Evolutionary conservation across 2,888 invertebrate species (phyloP).

Genomic region (Drepanosiphum platanoidis): DNA sequence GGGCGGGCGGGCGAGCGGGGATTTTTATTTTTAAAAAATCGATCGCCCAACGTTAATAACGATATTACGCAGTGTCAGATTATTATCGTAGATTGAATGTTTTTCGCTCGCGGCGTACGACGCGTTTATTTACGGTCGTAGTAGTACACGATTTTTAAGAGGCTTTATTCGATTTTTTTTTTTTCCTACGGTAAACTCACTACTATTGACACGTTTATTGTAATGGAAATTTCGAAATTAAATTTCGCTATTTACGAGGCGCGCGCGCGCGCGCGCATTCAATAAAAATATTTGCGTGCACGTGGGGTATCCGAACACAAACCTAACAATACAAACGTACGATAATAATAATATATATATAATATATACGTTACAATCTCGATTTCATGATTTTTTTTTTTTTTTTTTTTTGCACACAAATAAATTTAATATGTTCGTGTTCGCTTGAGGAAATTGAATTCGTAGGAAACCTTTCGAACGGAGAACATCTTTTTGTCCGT

Average conservation of each 20-base stretch:
- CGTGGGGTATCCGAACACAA: constrained; percentile 13
- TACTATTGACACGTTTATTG: background rate
- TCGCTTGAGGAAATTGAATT: constrained; percentile 40
- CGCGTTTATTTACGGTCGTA: background rate
- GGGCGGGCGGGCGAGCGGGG: no score
- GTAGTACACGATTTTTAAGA: background rate
- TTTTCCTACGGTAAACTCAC: background rate
- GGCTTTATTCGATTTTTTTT: background rate
- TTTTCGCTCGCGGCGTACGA: background rate
- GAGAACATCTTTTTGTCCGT: constrained; percentile 24
- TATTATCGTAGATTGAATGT: background rate
- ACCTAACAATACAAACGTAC: constrained; percentile 27
- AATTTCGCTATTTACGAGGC: constrained; percentile 33
- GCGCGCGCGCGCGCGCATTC: no score
- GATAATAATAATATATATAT: background rate
- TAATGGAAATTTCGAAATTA: constrained; percentile 41
- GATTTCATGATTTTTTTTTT: constrained; percentile 11
- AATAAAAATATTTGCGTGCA: background rate
- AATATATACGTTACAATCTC: constrained; percentile 13
- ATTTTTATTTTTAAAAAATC: no score
- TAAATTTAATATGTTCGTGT: constrained; percentile 32
- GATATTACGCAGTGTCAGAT: background rate
- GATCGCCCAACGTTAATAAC: background rate
- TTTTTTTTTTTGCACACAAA: background rate
- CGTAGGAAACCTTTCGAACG: background rate